Conservation (phyloP, 2,888 invertebrate genomes). For the Cataglyphis altisquamis region DNA sequence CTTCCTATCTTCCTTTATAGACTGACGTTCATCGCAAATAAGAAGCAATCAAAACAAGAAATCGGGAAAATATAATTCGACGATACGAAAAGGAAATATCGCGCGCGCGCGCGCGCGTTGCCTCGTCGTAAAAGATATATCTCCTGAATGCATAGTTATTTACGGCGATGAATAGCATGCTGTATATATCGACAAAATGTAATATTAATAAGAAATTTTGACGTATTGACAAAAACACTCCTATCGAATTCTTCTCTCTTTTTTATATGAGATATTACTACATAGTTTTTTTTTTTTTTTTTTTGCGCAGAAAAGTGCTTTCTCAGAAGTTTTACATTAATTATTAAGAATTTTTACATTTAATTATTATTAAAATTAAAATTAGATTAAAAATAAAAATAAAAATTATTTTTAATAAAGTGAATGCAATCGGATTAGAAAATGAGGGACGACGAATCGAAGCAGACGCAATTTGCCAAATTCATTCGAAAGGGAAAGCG, state of each 20-base stretch:
- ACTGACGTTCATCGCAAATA: constrained; percentile 13
- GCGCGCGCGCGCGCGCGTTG: neutral
- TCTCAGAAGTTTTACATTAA: neutral
- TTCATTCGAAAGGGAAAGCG: constrained; percentile 14
- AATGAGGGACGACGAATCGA: neutral
- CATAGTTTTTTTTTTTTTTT: neutral
- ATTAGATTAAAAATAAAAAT: no score
- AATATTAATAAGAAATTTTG: constrained; percentile 1
- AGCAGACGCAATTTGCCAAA: constrained; percentile 18
- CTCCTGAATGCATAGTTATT: neutral
- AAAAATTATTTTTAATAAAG: neutral
- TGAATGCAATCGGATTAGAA: neutral
- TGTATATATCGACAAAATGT: constrained; percentile 26
- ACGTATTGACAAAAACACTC: neutral
- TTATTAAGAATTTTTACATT: neutral
- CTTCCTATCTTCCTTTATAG: neutral
- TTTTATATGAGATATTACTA: neutral
- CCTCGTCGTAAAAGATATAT: constrained; percentile 1
- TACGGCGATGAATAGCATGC: neutral
- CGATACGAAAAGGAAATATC: neutral
- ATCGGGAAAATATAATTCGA: constrained; percentile 30
- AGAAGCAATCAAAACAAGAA: constrained; percentile 20
- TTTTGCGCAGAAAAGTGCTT: no score
- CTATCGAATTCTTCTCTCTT: neutral
- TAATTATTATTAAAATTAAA: no score